Base-by-base conservation (phyloP, 1,140 invertebrate genomes). In the Zophobas atratus region DNA sequence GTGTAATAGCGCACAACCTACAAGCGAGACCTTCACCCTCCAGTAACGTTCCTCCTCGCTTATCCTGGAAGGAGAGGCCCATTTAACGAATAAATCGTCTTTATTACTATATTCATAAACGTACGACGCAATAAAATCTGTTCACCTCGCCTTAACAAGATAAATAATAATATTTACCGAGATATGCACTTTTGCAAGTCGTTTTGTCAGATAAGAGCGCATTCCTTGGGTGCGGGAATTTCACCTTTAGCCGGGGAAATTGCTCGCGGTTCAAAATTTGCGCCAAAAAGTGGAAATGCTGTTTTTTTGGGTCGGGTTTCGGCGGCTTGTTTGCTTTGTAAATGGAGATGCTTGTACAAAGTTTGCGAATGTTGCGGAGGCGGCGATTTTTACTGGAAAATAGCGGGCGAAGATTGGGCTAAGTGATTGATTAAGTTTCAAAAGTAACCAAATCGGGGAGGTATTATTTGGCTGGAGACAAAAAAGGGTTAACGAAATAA, bases 111-210 rank as follows among this genome's bases (percentile, higher is more conserved):
- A 6, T 5, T 20, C 3, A 20, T 51, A 51, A 51, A 51, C 20
- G 49, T 51, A 51, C 49, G 49, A 51, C 49, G 49, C 49, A 51
- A 51, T 51, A 51, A 51, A 6, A 6, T 51, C 49, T 51, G n/a
- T 51, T 51, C 49, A 51, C 49, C 49, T 51, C 49, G 49, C 4
- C 20, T 20, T 6, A 20, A 46, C 49, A 20, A 20, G 20, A 20
- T 51, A 51, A 51, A 51, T 51, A 51, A 51, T 20, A 51, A 51
- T 51, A 51, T 51, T 51, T 51, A 51, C n/a, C 3, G n/a, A 51
- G 49, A 51, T 51, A 51, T 51, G 49, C 49, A 51, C 49, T 51
- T 51, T 51, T 51, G 49, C 49, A 51, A 6, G 3, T 51, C n/a
- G 49, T 51, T 46, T 46, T 46, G 43, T 20, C n/a, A 51, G 49